Conservation (phyloP, 2,888 invertebrate genomes). For the Lasioglossum leucozonium region DNA sequence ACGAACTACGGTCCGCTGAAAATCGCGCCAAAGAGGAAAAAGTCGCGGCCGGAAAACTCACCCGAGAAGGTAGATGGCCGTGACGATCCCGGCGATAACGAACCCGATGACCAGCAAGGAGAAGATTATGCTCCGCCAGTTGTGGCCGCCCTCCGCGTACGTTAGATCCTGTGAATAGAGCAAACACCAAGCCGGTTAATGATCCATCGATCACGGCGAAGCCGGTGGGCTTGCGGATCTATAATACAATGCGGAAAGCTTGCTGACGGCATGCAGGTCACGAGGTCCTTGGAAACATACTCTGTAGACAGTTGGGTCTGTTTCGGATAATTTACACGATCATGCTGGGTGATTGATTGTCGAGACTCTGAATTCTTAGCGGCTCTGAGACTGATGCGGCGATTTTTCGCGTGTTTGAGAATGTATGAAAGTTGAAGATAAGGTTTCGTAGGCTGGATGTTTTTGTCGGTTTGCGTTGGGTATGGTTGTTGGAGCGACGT, state of each 20-base stretch:
- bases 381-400: background rate
- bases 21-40: background rate
- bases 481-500: background rate
- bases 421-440: too few species aligned
- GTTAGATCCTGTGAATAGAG: constrained; percentile 88
- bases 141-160: constrained; percentile 92
- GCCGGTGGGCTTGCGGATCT: background rate
- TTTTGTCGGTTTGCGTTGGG: background rate
- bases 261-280: constrained; percentile 56
- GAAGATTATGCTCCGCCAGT: constrained; percentile 95
- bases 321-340: constrained; percentile 19
- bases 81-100: constrained; percentile 94
- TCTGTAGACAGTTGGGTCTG: constrained; percentile 10
- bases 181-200: constrained; percentile 64
- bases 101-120: constrained; percentile 94
- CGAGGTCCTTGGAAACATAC: constrained; percentile 21
- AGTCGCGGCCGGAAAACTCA: constrained; percentile 81
- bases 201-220: constrained; percentile 45
- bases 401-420: background rate
- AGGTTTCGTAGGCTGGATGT: too few species aligned
- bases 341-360: constrained; percentile 6
- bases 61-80: constrained; percentile 95
- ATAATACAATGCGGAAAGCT: constrained; percentile 65
- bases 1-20: background rate
- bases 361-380: background rate